Conservation (phyloP, 1,140 invertebrate species). For the Drosophila biarmipes region DNA sequence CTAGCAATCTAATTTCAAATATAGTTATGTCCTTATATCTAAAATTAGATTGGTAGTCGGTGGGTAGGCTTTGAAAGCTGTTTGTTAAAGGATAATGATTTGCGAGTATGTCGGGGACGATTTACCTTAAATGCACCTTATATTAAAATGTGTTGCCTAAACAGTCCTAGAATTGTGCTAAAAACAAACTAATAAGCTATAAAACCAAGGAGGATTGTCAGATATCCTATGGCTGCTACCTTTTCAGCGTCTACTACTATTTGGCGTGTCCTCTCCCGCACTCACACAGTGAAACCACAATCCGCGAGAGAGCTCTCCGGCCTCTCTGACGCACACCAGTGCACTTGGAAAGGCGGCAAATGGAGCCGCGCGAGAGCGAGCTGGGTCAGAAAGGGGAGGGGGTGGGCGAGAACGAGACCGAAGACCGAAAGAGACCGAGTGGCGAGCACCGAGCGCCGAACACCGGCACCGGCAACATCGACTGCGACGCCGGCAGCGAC, state of each 20-base stretch:
- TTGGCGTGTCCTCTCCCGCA: slow-evolving; percentile 1
- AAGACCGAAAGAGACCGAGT: slow-evolving; percentile 22
- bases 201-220: too few species aligned
- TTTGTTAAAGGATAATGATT: too few species aligned
- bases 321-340: slow-evolving; percentile 1
- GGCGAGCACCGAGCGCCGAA: slow-evolving; percentile 45
- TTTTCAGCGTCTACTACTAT: slow-evolving; percentile 27
- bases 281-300: neutral
- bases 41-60: too few species aligned
- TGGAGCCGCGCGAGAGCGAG: slow-evolving; percentile 16
- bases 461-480: slow-evolving; percentile 57
- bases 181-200: too few species aligned
- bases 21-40: too few species aligned
- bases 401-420: slow-evolving; percentile 30
- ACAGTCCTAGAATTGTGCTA: too few species aligned
- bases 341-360: slow-evolving; percentile 17
- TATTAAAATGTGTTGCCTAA: too few species aligned
- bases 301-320: neutral
- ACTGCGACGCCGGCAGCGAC: slow-evolving; percentile 32
- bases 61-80: too few species aligned
- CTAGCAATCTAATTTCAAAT: too few species aligned
- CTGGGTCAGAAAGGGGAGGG: neutral
- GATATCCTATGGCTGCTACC: neutral
- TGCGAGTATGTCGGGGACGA: too few species aligned
- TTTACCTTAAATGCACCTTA: too few species aligned